A percentile compares a stretch with the other conserved stretches of the same genome.
These are phyloP conservation scores for Agriopis marginaria DNA, from an alignment of 2,888 invertebrate genomes.

Conservation along the genomic window DNA sequence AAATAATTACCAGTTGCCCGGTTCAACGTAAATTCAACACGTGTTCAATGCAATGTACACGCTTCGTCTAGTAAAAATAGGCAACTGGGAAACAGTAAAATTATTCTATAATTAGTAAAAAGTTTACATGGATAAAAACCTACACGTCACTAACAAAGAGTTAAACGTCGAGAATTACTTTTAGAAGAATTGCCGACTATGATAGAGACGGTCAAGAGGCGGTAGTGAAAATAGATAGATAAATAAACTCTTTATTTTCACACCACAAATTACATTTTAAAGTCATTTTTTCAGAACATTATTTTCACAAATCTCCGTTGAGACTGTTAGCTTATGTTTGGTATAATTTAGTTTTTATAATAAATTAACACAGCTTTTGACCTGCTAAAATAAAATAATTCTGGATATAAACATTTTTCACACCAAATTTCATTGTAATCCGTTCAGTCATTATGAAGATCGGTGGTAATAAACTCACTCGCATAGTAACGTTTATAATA, in stretches of 20 bases:
- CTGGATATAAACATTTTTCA: no score
- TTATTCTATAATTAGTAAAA: slow-evolving; percentile 32
- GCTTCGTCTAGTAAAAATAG: slow-evolving; percentile 47
- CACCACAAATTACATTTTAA: slow-evolving; percentile 21
- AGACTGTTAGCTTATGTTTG: slow-evolving; percentile 6
- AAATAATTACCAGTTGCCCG: slow-evolving; percentile 62
- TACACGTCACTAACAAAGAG: neutral
- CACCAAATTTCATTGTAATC: no score
- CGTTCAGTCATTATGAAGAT: no score
- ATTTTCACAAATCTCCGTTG: slow-evolving; percentile 23
- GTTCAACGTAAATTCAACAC: slow-evolving; percentile 62
- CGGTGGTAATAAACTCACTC: no score
- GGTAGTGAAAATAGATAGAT: no score
- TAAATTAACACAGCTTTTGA: no score
- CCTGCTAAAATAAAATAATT: no score
- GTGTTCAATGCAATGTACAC: slow-evolving; percentile 57
- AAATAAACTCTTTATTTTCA: no score
- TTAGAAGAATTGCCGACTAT: neutral
- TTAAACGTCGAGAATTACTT: neutral
- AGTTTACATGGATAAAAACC: neutral
- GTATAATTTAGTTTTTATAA: neutral
- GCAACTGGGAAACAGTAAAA: slow-evolving; percentile 27
- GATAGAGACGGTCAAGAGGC: neutral
- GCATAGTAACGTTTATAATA: no score
- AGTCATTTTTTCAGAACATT: slow-evolving; percentile 38